Percentiles rank a stretch among this genome's conserved stretches.
Conservation (phyloP, 2,797 vertebrate species). For the Amphiprion clarkii region DNA sequence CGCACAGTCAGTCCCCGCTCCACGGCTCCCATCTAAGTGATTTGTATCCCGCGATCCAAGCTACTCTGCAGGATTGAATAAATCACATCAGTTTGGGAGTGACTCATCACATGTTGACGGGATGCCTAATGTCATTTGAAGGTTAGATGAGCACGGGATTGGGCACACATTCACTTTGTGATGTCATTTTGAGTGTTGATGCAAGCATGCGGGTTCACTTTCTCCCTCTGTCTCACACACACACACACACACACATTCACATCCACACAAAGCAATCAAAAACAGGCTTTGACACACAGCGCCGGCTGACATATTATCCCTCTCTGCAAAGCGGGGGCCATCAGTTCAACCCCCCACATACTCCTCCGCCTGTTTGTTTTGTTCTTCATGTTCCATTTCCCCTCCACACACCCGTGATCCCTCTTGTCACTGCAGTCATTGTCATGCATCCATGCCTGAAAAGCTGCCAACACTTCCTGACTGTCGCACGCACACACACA, state of each 20-base stretch:
- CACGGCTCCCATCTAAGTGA: constrained; percentile 73
- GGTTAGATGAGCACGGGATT: constrained; percentile 75
- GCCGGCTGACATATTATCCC: constrained; percentile 72
- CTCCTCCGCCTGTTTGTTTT: constrained; percentile 71
- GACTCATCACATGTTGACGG: constrained; percentile 68
- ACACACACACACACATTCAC: constrained; percentile 26
- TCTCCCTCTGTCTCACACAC: constrained; percentile 24
- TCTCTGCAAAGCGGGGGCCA: constrained; percentile 45
- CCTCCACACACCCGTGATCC: constrained; percentile 63
- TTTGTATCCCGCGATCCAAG: constrained; percentile 75
- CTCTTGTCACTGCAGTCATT: constrained; percentile 69
- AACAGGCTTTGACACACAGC: constrained; percentile 45
- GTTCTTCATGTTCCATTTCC: constrained; percentile 83
- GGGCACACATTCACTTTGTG: constrained; percentile 49
- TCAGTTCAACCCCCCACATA: constrained; percentile 31
- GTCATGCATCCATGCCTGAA: constrained; percentile 69
- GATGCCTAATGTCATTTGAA: constrained; percentile 83
- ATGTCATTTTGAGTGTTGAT: constrained; percentile 62
- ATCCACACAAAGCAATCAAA: constrained; percentile 47
- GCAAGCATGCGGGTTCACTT: constrained; percentile 22
- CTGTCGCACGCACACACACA: constrained; percentile 38
- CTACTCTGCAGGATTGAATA: constrained; percentile 75
- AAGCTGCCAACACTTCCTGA: constrained; percentile 56
- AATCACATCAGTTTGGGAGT: constrained; percentile 77
- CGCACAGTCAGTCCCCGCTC: constrained; percentile 29